Conservation (phyloP, 2,113 vertebrate species). For the Vulpes lagopus region DNA sequence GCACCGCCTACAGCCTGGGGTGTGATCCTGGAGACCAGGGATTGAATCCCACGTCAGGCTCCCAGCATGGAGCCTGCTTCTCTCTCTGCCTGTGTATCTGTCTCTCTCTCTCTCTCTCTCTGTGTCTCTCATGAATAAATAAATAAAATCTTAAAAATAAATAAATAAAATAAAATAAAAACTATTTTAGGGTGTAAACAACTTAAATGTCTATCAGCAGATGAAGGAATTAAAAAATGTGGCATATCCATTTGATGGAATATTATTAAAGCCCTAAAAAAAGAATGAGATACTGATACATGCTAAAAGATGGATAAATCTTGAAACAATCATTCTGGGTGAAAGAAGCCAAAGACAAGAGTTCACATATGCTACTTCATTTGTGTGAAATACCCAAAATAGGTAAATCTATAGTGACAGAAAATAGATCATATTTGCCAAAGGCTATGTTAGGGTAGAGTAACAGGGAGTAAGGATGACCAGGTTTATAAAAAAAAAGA, state of each 20-base stretch:
- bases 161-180: not conserved
- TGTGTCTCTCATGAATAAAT: too few relatives aligned
- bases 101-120: too few relatives aligned
- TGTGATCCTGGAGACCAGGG: too few relatives aligned
- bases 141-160: too few relatives aligned
- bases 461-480: not conserved
- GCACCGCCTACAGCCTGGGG: too few relatives aligned
- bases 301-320: not conserved
- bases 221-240: not conserved
- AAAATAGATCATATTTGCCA: not conserved
- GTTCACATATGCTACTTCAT: not conserved
- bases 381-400: not conserved
- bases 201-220: not conserved
- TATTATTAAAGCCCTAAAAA: not conserved
- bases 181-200: not conserved
- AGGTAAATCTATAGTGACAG: not conserved
- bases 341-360: not conserved
- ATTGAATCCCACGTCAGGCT: too few relatives aligned
- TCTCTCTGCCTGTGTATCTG: too few relatives aligned
- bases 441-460: not conserved
- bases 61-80: too few relatives aligned
- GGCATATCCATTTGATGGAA: not conserved
- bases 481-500: not conserved
- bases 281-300: not conserved
- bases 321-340: not conserved